Percentiles rank a stretch among this genome's conserved stretches.
Conservation (phyloP, 2,113 vertebrate genomes). For the Indri indri region DNA sequence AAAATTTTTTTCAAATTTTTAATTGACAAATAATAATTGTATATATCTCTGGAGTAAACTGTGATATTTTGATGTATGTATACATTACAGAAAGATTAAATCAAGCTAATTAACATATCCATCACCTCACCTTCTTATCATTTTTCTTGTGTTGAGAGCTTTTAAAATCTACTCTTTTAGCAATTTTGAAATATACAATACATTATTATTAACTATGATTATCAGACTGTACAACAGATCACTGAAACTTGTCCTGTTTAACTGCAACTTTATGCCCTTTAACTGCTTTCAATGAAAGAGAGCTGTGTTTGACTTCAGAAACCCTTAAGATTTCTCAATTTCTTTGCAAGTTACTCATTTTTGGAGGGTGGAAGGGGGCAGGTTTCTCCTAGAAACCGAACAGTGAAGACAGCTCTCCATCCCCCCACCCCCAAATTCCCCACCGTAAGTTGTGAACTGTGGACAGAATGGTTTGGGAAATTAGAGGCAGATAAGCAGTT, state of each 20-base stretch:
- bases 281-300: background rate
- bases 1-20: background rate
- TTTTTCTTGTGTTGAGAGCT: background rate
- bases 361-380: background rate
- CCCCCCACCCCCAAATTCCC: rapidly evolving
- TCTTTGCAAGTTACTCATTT: background rate
- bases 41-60: background rate
- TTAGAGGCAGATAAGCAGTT: background rate
- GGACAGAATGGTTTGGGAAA: background rate
- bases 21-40: background rate
- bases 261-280: background rate
- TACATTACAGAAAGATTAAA: background rate
- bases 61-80: background rate
- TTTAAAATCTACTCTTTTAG: background rate
- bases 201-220: background rate
- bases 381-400: background rate
- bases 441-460: background rate
- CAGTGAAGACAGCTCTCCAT: background rate
- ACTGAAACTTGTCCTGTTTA: background rate
- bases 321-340: background rate
- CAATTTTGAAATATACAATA: background rate
- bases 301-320: background rate
- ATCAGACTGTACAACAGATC: background rate
- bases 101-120: background rate
- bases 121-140: background rate